A percentile compares a stretch with the other conserved stretches of the same genome.
Evolutionary conservation across 2,113 vertebrate species (phyloP).

Genomic region (Hippopotamus amphibius): DNA sequence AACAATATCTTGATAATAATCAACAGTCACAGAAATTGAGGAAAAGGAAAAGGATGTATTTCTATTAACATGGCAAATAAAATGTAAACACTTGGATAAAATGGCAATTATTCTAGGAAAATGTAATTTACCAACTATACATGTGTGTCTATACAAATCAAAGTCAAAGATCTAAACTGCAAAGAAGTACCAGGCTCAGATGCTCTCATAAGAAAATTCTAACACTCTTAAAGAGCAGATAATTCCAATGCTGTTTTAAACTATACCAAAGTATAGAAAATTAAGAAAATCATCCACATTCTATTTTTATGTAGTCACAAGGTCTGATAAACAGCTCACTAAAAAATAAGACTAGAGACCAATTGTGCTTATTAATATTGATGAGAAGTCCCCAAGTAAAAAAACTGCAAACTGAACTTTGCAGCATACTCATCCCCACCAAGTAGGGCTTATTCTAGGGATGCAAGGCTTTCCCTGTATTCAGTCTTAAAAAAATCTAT

Average conservation of each 20-base stretch:
- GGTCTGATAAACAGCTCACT: not conserved
- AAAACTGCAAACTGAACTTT: not conserved
- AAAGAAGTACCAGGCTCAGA: not conserved
- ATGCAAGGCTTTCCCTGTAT: not conserved
- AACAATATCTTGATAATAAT: not conserved
- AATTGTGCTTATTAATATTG: not conserved
- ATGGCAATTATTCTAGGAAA: conserved; percentile 6
- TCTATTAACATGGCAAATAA: not conserved
- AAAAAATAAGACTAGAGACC: not conserved
- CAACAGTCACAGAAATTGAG: not conserved
- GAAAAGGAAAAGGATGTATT: not conserved
- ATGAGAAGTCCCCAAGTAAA: not conserved
- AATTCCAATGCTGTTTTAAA: not conserved
- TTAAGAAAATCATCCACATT: not conserved
- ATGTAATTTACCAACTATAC: not conserved
- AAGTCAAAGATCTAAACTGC: not conserved
- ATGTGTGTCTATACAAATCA: not conserved
- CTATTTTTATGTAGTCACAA: conserved; percentile 10
- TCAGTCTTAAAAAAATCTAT: not conserved
- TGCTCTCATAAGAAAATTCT: not conserved
- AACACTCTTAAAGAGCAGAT: not conserved
- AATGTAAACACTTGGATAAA: conserved; percentile 15
- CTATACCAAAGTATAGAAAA: not conserved
- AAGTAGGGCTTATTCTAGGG: not conserved
- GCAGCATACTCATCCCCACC: not conserved